Evolutionary conservation across 2,113 vertebrate genomes (phyloP), one percentile per base, ranked within the genome.

Genomic region (Hassar affinis): DNA sequence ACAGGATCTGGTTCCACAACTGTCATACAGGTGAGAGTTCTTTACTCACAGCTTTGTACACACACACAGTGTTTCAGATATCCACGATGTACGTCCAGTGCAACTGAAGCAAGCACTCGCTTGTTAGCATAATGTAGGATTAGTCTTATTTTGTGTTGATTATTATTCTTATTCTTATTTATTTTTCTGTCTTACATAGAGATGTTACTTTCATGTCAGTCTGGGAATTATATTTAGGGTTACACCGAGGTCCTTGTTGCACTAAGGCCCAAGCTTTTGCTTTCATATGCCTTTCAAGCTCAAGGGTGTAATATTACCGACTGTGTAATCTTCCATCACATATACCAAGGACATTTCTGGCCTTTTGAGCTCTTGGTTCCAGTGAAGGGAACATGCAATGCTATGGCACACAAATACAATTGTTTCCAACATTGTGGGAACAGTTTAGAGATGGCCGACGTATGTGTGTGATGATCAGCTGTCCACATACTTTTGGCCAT

Each of bases 1-100:
- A 99, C 57, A 95, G 98, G 66, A 96, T 99, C 92, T 99, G 97
- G 97, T 91, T 99, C 87, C 97, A 99, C 87, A 96, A 95, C 94
- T 99, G 98, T 86, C 98, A 99, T 85, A 94, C 94, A 0, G 97
- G 98, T 99, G 90, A 90, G 11, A 0, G 4, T n/a, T 35, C 27
- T 35, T 47, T 33, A 22, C 30, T 33, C 2, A n/a, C 20, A 1
- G 80, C 51, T 71, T 74, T 35, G 2, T 51, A 61, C 11, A 0
- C 18, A 17, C 14, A 9, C 0, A 38, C 20, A 20, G 0, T 66
- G 61, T 61, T 66, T 33, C 18, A 33, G 18, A 33, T 1, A 0
- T 9, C 11, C 0, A 22, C 1, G 17, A 30, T n/a, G 9, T 54
- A 6, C 51, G 3, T 42, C 38, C 38, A 42, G 18, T 27, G 10